Conservation (phyloP, 1,140 invertebrate genomes). For the Zeugodacus cucurbitae region DNA sequence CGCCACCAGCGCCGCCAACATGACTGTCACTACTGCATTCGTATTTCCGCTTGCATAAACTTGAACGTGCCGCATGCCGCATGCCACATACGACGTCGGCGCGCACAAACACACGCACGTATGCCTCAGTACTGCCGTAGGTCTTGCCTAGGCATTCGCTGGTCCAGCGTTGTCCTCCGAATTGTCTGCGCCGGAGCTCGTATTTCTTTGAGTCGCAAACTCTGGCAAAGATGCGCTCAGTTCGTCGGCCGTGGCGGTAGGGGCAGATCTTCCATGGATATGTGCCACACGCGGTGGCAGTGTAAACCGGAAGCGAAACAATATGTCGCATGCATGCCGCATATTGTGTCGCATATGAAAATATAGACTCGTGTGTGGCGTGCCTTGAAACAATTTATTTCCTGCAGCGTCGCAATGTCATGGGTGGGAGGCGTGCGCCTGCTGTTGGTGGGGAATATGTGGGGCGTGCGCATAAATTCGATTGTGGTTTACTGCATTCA, state of each 20-base stretch:
- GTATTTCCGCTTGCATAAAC: constrained; percentile 41
- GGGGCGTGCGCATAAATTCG: constrained; percentile 31
- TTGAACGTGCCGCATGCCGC: constrained; percentile 24
- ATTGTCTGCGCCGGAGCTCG: neutral
- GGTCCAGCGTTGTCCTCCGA: constrained; percentile 16
- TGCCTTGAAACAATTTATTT: constrained; percentile 32
- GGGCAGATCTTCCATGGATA: neutral
- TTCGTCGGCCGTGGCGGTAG: neutral
- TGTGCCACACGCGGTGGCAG: neutral
- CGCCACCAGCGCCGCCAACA: neutral
- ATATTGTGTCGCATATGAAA: constrained; percentile 15
- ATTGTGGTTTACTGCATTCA: constrained; percentile 39
- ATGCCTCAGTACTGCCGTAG: neutral
- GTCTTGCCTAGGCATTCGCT: neutral
- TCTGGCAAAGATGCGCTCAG: constrained; percentile 7
- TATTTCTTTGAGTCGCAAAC: constrained; percentile 32
- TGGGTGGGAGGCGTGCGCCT: neutral
- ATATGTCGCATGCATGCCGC: constrained; percentile 31
- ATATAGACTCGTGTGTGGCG: neutral
- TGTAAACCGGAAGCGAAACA: constrained; percentile 33
- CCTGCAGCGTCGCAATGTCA: constrained; percentile 13
- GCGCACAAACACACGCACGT: neutral
- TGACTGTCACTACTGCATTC: neutral
- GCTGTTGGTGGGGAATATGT: neutral
- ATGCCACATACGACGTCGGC: neutral